These are phyloP conservation scores for Rallus crepitans DNA, from an alignment of 2,797 vertebrate genomes.

Conservation along the genomic window DNA sequence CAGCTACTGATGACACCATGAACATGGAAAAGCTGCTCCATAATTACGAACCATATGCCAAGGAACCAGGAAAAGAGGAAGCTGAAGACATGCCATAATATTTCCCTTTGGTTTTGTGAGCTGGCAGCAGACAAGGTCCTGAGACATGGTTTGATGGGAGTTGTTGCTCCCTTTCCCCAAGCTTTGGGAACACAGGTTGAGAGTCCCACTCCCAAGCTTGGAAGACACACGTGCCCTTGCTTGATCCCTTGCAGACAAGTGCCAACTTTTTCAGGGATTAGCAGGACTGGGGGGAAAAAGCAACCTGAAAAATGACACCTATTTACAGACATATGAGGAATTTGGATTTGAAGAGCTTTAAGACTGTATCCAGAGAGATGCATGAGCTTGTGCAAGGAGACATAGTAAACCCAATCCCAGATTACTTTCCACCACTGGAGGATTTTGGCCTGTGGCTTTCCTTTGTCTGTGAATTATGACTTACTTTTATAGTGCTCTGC, in stretches of 20 bases:
- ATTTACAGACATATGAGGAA: not conserved
- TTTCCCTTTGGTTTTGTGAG: not conserved
- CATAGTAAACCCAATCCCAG: not conserved
- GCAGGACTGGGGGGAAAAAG: not conserved
- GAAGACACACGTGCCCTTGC: rapidly evolving
- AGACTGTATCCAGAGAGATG: not conserved
- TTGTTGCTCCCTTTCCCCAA: not conserved
- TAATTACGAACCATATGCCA: not conserved
- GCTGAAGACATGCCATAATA: not conserved
- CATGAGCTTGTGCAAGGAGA: not conserved
- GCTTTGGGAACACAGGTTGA: not conserved
- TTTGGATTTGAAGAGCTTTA: not conserved
- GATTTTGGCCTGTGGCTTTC: not conserved
- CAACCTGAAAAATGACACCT: rapidly evolving
- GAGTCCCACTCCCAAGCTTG: not conserved
- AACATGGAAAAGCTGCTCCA: not conserved
- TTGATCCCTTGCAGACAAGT: not conserved
- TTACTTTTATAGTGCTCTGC: not conserved
- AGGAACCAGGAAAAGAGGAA: not conserved
- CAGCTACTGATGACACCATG: not conserved
- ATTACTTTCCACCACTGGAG: not conserved
- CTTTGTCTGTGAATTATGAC: not conserved
- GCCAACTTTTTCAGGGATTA: not conserved
- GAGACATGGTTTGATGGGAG: rapidly evolving
- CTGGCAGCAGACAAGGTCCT: not conserved